Evolutionary conservation across 2,797 vertebrate genomes (phyloP).

Genomic region (Onychomys arenicola): DNA sequence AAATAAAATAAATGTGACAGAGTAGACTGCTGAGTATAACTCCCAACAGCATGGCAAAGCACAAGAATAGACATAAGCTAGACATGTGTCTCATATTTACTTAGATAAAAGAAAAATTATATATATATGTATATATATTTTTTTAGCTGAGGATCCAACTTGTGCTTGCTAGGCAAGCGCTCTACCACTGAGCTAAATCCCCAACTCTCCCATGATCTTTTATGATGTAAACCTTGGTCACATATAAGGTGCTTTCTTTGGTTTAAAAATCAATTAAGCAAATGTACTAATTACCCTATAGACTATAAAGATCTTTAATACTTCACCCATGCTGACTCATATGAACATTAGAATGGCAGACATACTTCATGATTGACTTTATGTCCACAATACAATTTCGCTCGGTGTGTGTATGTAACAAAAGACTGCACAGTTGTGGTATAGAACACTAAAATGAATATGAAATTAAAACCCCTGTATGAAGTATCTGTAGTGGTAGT

Average conservation of each 20-base stretch:
- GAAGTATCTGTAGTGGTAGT: background rate
- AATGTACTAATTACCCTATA: conserved; percentile 21
- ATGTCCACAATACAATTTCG: background rate
- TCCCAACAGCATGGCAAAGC: background rate
- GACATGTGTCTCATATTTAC: background rate
- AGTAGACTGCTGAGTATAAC: background rate
- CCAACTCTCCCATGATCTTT: conserved; percentile 31
- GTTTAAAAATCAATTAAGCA: conserved; percentile 64
- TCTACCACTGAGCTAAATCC: too few relatives aligned
- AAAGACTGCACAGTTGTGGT: background rate
- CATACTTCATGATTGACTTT: conserved; percentile 19
- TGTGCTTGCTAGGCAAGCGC: too few relatives aligned
- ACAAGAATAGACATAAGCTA: background rate
- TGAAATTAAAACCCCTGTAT: background rate
- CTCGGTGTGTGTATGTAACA: background rate
- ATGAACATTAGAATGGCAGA: conserved; percentile 12
- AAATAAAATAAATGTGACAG: conserved; percentile 53
- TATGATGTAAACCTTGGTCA: background rate
- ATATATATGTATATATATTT: too few relatives aligned
- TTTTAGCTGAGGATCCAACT: too few relatives aligned
- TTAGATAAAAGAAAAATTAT: conserved; percentile 16
- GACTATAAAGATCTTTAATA: background rate
- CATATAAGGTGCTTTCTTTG: conserved; percentile 25
- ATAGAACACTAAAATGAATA: background rate
- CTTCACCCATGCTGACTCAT: background rate